A percentile compares a stretch with the other conserved stretches of the same genome.
These are phyloP conservation scores for Eonycteris spelaea DNA, from an alignment of 2,113 vertebrate species.

Conservation along the genomic window DNA sequence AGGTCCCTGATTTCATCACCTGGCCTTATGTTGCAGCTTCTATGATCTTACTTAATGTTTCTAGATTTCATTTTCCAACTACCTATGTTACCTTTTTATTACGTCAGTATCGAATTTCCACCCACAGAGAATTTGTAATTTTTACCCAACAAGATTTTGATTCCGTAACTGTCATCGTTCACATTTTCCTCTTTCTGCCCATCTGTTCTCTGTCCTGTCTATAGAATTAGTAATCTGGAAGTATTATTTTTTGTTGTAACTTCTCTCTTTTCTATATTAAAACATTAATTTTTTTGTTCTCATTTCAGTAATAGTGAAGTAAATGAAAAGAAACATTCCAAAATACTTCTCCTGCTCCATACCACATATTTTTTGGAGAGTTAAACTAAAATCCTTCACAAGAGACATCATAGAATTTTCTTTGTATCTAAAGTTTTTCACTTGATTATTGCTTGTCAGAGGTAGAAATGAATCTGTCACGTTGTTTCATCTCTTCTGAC, in stretches of 20 bases:
- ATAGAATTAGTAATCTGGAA: neutral
- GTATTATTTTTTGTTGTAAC: neutral
- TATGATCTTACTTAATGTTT: neutral
- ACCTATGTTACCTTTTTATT: conserved; percentile 37
- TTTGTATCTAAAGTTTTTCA: neutral
- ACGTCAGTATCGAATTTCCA: conserved; percentile 50
- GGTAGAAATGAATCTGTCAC: neutral
- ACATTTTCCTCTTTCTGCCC: neutral
- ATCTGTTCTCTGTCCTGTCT: neutral
- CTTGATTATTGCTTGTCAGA: neutral
- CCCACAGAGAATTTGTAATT: conserved; percentile 25
- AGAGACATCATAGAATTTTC: neutral
- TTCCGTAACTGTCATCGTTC: conserved; percentile 3
- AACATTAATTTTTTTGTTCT: neutral
- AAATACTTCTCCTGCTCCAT: neutral
- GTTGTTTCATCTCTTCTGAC: neutral
- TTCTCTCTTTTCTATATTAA: neutral
- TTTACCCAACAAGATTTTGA: conserved; percentile 25
- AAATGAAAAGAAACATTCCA: neutral
- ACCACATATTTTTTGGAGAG: conserved; percentile 2
- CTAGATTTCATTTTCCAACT: conserved; percentile 56
- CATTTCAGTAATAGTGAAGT: neutral
- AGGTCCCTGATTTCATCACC: neutral
- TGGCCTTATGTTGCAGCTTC: conserved; percentile 28
- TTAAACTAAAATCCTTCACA: neutral